Percentiles rank a stretch among this genome's conserved stretches.
Evolutionary conservation across 1,140 invertebrate species (phyloP).

Genomic region (Achatina immaculata): DNA sequence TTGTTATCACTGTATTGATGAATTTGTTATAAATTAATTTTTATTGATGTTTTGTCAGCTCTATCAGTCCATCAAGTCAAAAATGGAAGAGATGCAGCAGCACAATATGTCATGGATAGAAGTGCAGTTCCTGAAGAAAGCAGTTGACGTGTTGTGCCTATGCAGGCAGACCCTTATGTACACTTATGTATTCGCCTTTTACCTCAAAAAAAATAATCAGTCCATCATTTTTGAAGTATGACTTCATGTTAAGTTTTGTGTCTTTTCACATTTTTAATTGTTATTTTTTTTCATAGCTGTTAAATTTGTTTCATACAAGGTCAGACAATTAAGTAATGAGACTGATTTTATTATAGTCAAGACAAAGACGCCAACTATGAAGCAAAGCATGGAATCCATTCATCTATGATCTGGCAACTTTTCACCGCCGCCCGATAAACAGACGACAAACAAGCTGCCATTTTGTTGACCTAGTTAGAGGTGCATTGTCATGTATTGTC

Average conservation of each 20-base stretch:
- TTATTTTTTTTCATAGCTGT: not conserved
- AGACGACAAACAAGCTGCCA: no score
- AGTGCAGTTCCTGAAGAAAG: constrained; percentile 97
- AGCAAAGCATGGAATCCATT: no score
- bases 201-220: constrained; percentile 97
- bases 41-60: constrained; percentile 55
- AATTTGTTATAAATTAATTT: not conserved
- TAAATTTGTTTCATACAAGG: no score
- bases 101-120: constrained; percentile 99
- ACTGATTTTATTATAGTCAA: no score
- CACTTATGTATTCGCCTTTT: constrained; percentile 99
- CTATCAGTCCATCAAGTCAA: constrained; percentile 83
- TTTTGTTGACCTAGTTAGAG: no score
- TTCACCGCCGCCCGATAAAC: no score
- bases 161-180: constrained; percentile 99
- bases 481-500: no score
- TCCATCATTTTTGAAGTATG: constrained; percentile 94
- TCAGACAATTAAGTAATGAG: no score
- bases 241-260: not conserved
- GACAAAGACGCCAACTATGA: no score
- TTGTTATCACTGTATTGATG: no score
- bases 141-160: constrained; percentile 96
- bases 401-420: no score
- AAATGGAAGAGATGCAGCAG: constrained; percentile 99
- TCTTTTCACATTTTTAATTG: not conserved